A percentile compares a stretch with the other conserved stretches of the same genome.
Evolutionary conservation across 1,140 invertebrate genomes (phyloP).

Genomic region (Drosophila subobscura): DNA sequence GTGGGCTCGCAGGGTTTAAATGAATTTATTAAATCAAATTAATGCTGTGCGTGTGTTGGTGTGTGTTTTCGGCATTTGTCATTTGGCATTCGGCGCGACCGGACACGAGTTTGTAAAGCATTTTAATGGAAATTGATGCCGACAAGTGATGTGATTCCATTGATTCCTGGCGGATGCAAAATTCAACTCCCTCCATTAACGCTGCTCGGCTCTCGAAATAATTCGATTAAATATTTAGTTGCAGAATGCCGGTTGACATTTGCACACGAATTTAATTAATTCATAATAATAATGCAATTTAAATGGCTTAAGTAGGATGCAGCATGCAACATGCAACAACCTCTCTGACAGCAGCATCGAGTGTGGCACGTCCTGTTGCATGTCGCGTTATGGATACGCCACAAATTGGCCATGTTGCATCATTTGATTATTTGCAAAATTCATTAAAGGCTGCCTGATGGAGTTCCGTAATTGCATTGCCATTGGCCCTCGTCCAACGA

Average conservation of each 20-base stretch:
- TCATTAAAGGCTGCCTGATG: conserved; percentile 39
- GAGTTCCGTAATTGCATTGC: conserved; percentile 47
- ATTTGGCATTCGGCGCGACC: conserved; percentile 20
- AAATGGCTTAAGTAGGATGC: conserved; percentile 39
- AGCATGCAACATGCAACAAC: not conserved
- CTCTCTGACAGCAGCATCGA: conserved; percentile 23
- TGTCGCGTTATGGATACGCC: conserved; percentile 37
- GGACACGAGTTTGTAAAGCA: conserved; percentile 14
- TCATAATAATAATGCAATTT: conserved; percentile 56
- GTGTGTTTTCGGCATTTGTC: conserved; percentile 18
- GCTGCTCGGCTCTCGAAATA: conserved; percentile 35
- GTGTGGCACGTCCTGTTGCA: not conserved
- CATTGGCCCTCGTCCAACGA: conserved; percentile 33
- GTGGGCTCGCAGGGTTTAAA: conserved; percentile 4
- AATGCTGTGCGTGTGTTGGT: conserved; percentile 4
- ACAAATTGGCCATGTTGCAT: conserved; percentile 49
- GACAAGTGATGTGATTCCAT: conserved; percentile 25
- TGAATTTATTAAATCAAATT: conserved; percentile 56
- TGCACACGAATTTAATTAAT: conserved; percentile 54
- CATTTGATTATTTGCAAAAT: conserved; percentile 69
- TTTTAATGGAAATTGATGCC: conserved; percentile 2
- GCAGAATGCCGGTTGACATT: conserved; percentile 17
- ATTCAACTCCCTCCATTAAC: conserved; percentile 23
- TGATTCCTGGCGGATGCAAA: conserved; percentile 12
- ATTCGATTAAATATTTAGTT: conserved; percentile 43